These are phyloP conservation scores for Murina feae DNA, from an alignment of 2,113 vertebrate genomes.

Conservation along the genomic window DNA sequence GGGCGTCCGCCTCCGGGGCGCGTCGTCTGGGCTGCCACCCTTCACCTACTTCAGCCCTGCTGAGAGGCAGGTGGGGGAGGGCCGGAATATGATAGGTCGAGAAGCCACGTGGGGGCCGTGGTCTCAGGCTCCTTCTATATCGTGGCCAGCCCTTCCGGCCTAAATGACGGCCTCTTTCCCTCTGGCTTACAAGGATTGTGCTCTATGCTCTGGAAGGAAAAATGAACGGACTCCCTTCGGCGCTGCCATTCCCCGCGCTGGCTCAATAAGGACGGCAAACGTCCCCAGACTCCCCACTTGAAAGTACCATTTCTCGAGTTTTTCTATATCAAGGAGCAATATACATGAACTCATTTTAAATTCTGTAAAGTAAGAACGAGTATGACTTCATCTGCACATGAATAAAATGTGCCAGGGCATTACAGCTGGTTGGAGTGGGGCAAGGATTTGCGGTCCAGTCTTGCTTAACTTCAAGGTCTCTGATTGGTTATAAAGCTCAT, in stretches of 20 bases:
- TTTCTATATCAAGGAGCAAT: neutral
- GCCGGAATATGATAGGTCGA: rapidly evolving
- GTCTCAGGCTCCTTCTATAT: rapidly evolving
- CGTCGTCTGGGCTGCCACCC: neutral
- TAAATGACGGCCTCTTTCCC: neutral
- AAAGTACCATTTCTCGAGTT: neutral
- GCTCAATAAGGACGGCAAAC: neutral
- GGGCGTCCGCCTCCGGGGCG: conserved; percentile 37
- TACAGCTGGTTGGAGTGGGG: conserved; percentile 8
- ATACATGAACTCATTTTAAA: neutral
- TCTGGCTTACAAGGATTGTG: neutral
- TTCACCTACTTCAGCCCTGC: neutral
- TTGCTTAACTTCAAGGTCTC: neutral
- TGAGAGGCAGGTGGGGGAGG: neutral
- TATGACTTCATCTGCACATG: neutral
- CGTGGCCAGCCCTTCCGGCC: neutral
- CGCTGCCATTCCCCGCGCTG: neutral
- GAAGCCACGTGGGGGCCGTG: neutral
- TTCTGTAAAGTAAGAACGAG: neutral
- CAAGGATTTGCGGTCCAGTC: neutral
- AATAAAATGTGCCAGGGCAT: neutral
- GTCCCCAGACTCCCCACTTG: neutral
- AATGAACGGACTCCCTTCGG: neutral
- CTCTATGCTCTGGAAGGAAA: neutral
- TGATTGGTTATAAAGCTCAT: neutral